Evolutionary conservation across 2,113 vertebrate genomes (phyloP), one percentile per base, ranked within the genome.

Genomic region (Rhinolophus sinicus): DNA sequence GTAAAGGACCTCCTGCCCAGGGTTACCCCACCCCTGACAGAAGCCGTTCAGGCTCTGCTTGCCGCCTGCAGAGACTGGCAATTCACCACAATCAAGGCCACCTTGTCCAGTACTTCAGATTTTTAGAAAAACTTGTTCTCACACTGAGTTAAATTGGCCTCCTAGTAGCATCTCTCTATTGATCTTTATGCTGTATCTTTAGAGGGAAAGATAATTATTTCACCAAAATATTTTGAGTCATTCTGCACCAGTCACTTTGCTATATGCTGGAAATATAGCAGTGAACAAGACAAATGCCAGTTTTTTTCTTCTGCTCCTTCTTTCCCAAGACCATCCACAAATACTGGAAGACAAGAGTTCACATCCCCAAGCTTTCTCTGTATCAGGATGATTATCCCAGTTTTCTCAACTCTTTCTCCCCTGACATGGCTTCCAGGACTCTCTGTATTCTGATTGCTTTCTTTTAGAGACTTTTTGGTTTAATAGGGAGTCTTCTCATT

Each of bases 201-300:
- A 54, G 2, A 91, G n/a, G 22, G 52, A 89, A 85, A 62, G 28
- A 86, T 33, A 60, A 11, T 80, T n/a, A 38, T 90, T 95, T 95
- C 18, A 86, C 52, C 24, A 65, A 95, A 89, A 80, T 58, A 8
- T 2, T 76, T 33, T 38, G 28, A 64, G 18, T 15, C 38, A 14
- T 11, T 35, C 30, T 47, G 82, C 13, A 26, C 52, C 44, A 38
- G 11, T 35, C 69, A 33, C 21, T 95, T 47, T 62, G 28, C 15
- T 88, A 1, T n/a, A 33, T 56, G 11, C 40, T 85, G 5, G 9
- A 8, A 54, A 22, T 28, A 60, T 3, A 44, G 21, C 35, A n/a
- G 18, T 56, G 11, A 81, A 40, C 16, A 28, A 75, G 26, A 40
- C 14, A 28, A 18, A 26, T 24, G 44, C 1, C 33, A 11, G 3